Base-by-base conservation (phyloP, 2,797 vertebrate genomes). In the Cynopterus sphinx region DNA sequence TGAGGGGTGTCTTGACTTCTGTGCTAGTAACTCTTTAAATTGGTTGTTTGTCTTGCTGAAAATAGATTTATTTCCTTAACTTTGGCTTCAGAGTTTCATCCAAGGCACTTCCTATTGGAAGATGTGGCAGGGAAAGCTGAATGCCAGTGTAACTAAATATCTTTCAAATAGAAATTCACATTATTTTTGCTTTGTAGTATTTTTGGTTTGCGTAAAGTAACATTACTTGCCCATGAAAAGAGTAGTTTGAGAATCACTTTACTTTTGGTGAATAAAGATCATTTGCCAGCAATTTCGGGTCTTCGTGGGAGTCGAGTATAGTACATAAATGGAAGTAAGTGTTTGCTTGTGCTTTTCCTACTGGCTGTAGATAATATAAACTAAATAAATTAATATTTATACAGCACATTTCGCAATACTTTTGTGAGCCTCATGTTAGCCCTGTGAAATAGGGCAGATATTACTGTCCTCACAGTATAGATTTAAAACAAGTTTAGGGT, bases 11-110 rank as follows among this genome's bases (percentile, higher is more conserved):
- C 22, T 31, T 85, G 26, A 39, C 57, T 28, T 73, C 83, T 70
- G 84, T 83, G 90, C 92, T 46, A 21, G 86, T n/a, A 95, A 46
- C 53, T 97, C 61, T 97, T 77, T 96, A 92, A 97, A 86, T 79
- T 95, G 68, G 28, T 28, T 67, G 61, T 84, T 97, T 65, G 24
- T 75, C 0, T 0, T 55, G 31, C 71, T 93, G 87, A 70, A 91
- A 97, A 95, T 92, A 96, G 87, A 55, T 93, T 87, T 97, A 92
- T 78, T 10, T 19, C 49, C 90, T 94, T 90, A 51, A 90, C 92
- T 88, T 97, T 97, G 63, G 83, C 74, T 26, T 96, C 74, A 10
- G 12, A 43, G 49, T 74, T 85, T 33, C 12, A 19, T 96, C 41
- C 41, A 33, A 71, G 68, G 31, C 53, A 26, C 59, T 96, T 97